Evolutionary conservation across 2,797 vertebrate species (phyloP).

Genomic region (Leptodactylus fallax): DNA sequence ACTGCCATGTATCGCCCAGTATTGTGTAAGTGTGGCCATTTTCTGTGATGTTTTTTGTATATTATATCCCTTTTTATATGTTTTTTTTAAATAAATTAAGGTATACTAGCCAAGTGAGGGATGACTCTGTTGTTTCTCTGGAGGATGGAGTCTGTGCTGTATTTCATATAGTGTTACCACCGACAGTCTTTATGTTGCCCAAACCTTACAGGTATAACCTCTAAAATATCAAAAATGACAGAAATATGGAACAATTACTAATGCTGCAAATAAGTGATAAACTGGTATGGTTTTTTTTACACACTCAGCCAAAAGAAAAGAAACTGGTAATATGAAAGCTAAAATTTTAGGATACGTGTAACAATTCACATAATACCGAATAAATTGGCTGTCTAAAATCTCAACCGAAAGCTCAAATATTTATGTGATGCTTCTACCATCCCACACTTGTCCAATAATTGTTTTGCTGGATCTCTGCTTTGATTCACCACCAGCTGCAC

Average conservation of each 20-base stretch:
- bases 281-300: not conserved
- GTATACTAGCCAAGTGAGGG: too few relatives aligned
- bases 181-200: not conserved
- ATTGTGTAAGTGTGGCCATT: too few relatives aligned
- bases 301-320: not conserved
- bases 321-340: not conserved
- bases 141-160: too few relatives aligned
- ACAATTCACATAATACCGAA: not conserved
- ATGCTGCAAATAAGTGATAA: not conserved
- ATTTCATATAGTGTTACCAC: too few relatives aligned
- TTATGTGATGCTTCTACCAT: not conserved
- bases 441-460: constrained; percentile 8
- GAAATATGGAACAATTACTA: not conserved
- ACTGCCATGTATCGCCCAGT: too few relatives aligned
- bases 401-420: not conserved
- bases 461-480: not conserved
- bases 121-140: too few relatives aligned
- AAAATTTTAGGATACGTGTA: not conserved
- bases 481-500: not conserved
- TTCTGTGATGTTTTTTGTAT: too few relatives aligned
- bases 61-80: too few relatives aligned
- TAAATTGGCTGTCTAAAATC: not conserved
- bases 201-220: not conserved
- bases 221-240: not conserved
- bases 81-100: too few relatives aligned